Percentiles rank a stretch among this genome's conserved stretches.
phyloP scores from a whole-genome alignment of 1,140 invertebrate genomes.

The Hypothenemus hampei region DNA sequence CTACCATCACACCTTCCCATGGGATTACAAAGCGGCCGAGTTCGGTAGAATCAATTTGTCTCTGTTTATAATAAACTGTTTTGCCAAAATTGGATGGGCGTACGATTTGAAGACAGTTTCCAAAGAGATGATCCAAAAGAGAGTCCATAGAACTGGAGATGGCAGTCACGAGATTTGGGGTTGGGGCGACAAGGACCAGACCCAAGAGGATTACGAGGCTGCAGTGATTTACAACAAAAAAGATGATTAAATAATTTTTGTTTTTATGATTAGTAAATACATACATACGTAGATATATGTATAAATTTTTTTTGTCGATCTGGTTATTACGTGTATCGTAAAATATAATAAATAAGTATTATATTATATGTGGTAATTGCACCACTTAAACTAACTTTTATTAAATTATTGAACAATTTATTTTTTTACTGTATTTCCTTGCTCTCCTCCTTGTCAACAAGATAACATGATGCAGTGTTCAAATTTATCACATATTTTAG shows the following conservation, averaged over 20 bases:
- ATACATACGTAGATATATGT: no score
- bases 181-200: slow-evolving; percentile 51
- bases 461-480: no score
- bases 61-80: slow-evolving; percentile 80
- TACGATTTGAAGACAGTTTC: slow-evolving; percentile 85
- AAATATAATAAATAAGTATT: no score
- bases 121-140: slow-evolving; percentile 60
- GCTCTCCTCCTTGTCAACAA: no score
- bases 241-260: neutral
- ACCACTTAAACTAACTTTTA: no score
- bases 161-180: slow-evolving; percentile 52
- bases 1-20: slow-evolving; percentile 94
- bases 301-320: no score
- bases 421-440: no score
- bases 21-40: slow-evolving; percentile 88
- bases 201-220: slow-evolving; percentile 31
- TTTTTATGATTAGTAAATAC: no score
- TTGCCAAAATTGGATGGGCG: slow-evolving; percentile 78
- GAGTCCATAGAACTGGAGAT: slow-evolving; percentile 73
- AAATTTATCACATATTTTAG: no score
- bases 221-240: slow-evolving; percentile 47
- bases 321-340: no score
- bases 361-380: no score
- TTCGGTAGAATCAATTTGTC: slow-evolving; percentile 78
- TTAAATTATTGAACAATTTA: no score